phyloP scores from a whole-genome alignment of 2,797 vertebrate genomes.

The Thunnus albacares region DNA sequence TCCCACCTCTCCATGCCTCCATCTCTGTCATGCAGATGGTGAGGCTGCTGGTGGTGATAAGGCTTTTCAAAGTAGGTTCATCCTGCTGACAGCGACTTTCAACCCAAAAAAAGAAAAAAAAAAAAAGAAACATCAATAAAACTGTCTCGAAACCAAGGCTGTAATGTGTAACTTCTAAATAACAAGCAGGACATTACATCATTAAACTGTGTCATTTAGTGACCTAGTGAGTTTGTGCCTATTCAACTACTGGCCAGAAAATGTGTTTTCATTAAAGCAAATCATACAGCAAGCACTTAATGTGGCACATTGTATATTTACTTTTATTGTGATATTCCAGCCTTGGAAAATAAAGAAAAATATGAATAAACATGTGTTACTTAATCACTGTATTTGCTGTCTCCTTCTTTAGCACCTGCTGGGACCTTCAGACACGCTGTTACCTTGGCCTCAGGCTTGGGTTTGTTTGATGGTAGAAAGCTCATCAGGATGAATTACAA shows the following conservation, averaged over 20 bases:
- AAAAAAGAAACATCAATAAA: slow-evolving; percentile 1
- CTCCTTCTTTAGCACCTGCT: neutral
- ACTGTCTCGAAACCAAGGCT: slow-evolving; percentile 3
- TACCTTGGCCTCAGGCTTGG: too few species aligned
- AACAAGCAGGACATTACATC: neutral
- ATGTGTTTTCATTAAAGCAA: neutral
- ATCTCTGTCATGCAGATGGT: slow-evolving; percentile 33
- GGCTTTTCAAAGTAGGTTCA: slow-evolving; percentile 33
- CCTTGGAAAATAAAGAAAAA: neutral
- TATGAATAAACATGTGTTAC: neutral
- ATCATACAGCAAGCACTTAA: too few species aligned
- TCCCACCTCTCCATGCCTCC: slow-evolving; percentile 14
- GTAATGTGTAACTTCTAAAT: slow-evolving; percentile 1
- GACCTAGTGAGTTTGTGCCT: neutral
- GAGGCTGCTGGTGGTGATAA: slow-evolving; percentile 38
- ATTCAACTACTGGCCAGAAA: neutral
- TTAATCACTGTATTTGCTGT: neutral
- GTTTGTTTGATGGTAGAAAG: too few species aligned
- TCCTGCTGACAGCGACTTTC: slow-evolving; percentile 23
- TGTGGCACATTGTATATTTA: neutral
- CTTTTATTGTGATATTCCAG: neutral
- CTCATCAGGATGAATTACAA: too few species aligned
- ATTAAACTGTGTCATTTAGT: neutral
- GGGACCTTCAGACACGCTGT: neutral
- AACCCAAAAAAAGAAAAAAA: neutral